phyloP scores from a whole-genome alignment of 2,888 invertebrate genomes.

The Argyresthia albistria region DNA sequence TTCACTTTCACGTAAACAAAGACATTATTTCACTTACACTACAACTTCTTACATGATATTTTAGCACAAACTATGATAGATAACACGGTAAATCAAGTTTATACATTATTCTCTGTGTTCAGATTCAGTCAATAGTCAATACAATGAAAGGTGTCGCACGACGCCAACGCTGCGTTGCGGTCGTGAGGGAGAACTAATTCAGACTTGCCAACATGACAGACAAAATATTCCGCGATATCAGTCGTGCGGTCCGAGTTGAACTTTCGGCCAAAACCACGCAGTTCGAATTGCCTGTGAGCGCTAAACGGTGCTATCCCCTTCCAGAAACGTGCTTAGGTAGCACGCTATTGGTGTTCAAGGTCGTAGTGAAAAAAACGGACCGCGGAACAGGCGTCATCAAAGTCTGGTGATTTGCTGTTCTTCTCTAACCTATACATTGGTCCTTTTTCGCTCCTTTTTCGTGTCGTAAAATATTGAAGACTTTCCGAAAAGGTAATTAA shows the following conservation, averaged over 20 bases:
- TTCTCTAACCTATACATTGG: conserved; percentile 32
- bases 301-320: too few species aligned
- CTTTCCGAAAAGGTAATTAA: neutral
- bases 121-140: conserved; percentile 81
- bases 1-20: conserved; percentile 67
- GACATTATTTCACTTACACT: conserved; percentile 68
- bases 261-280: too few species aligned
- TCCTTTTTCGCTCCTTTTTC: conserved; percentile 43
- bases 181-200: conserved; percentile 69
- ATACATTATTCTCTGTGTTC: conserved; percentile 75
- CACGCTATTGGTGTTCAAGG: too few species aligned
- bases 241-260: too few species aligned
- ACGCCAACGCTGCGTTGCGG: conserved; percentile 73
- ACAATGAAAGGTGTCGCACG: conserved; percentile 81
- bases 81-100: conserved; percentile 76
- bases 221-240: conserved; percentile 35
- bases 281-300: too few species aligned
- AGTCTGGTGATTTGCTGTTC: conserved; percentile 50
- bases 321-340: too few species aligned
- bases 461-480: neutral
- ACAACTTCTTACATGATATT: conserved; percentile 61
- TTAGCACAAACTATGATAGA: conserved; percentile 65
- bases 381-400: conserved; percentile 6
- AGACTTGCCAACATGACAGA: conserved; percentile 50
- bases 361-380: too few species aligned